Base-by-base conservation (phyloP, 2,113 vertebrate genomes). In the Lutjanus erythropterus region DNA sequence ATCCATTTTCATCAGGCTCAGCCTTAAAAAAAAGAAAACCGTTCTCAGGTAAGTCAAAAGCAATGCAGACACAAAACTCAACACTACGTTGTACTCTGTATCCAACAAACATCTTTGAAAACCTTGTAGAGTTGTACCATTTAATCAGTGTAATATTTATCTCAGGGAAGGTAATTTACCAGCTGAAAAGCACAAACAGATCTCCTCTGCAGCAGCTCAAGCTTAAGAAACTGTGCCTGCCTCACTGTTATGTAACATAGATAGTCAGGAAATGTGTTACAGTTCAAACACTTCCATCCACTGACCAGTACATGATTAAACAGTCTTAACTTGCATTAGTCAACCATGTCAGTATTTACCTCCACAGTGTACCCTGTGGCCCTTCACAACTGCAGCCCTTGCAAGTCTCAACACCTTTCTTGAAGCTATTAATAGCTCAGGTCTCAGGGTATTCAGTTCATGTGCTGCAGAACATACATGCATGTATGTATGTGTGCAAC, bases 351-450 rank as follows among this genome's bases (percentile, higher is more conserved):
- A 31, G 44, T 50, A 61, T 50, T 46, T 35, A 53, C 29, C 64
- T 41, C 27, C 27, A 56, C 12, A 11, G 33, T 29, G 29, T 16
- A 33, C 31, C 23, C 50, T 12, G 46, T 25, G 46, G 65, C 27
- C 50, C 27, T 53, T 12, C 41, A 37, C 64, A 71, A 65, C 67
- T 74, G 64, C 78, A 25, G 65, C 46, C 44, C 31, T 58, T 61
- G 60, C 27, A 78, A 73, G 71, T 71, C 75, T 71, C 71, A 31
- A 71, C 75, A n/a, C 75, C 53, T 71, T 39, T 66, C 50, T 56
- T 59, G 2, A 21, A 53, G 46, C 84, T 90, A 86, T 80, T 78
- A 75, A 87, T 90, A 87, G 55, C 41, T 71, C 65, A 23, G 18
- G 44, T 72, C 50, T 69, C 18, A 23, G n/a, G n/a, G 29, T 47